Evolutionary conservation across 2,113 vertebrate species (phyloP).

Genomic region (Procavia capensis): DNA sequence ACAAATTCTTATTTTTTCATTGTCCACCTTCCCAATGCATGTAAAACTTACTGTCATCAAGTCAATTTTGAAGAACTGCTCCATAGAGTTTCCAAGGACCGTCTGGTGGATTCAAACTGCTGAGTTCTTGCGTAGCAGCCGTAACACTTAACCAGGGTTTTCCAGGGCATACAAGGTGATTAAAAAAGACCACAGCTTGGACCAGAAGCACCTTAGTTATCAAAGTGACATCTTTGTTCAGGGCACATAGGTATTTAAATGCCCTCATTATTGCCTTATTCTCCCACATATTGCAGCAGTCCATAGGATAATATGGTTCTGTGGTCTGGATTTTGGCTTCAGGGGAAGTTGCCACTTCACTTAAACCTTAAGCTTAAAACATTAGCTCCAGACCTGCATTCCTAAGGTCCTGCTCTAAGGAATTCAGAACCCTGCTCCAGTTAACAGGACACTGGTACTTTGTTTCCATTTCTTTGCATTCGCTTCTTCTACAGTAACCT

Average conservation of each 20-base stretch:
- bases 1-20: background rate
- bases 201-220: background rate
- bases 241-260: background rate
- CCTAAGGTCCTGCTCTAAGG: background rate
- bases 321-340: background rate
- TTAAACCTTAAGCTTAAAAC: constrained; percentile 3
- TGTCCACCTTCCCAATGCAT: background rate
- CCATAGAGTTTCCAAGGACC: too few species aligned
- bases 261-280: background rate
- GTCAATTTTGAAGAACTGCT: too few species aligned
- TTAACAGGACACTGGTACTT: background rate
- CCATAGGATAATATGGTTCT: background rate
- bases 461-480: background rate
- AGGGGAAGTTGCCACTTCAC: background rate
- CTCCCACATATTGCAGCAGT: background rate
- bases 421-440: background rate
- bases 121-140: too few species aligned
- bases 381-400: background rate
- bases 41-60: too few species aligned
- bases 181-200: background rate
- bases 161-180: background rate
- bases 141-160: too few species aligned
- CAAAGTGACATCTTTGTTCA: background rate
- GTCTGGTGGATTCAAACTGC: too few species aligned
- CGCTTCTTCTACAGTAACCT: background rate